These are phyloP conservation scores for Malurus leucopterus DNA, from an alignment of 2,797 vertebrate species.

Conservation along the genomic window DNA sequence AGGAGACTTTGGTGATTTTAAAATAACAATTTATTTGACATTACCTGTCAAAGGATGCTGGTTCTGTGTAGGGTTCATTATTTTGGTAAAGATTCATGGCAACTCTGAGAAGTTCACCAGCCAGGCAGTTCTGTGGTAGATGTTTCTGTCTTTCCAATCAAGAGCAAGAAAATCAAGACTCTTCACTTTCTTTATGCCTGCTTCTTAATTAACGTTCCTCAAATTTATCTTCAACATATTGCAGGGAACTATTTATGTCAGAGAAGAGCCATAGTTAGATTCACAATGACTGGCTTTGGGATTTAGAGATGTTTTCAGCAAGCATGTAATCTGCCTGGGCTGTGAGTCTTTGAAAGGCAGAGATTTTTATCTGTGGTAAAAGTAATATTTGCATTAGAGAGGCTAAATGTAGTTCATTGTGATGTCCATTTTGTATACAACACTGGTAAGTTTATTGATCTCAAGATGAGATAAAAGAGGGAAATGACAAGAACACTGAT, in stretches of 20 bases:
- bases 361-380: not conserved
- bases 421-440: not conserved
- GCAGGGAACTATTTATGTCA: not conserved
- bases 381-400: not conserved
- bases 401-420: not conserved
- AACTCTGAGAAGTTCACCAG: not conserved
- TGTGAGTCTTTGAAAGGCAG: not conserved
- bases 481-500: not conserved
- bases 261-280: not conserved
- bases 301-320: not conserved
- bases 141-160: not conserved
- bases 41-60: not conserved
- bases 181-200: not conserved
- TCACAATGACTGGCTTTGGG: not conserved
- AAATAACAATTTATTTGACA: not conserved
- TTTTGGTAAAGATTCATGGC: not conserved
- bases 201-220: not conserved
- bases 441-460: not conserved
- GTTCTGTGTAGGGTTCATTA: not conserved
- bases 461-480: not conserved
- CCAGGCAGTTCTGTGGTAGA: not conserved
- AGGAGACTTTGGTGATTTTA: fast-evolving
- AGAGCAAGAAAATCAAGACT: not conserved
- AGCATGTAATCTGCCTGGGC: not conserved
- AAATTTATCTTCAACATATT: not conserved